A percentile compares a stretch with the other conserved stretches of the same genome.
phyloP scores from a whole-genome alignment of 30 jellyfish, hydroid and myxozoan species.

The Turritopsis rubra region DNA sequence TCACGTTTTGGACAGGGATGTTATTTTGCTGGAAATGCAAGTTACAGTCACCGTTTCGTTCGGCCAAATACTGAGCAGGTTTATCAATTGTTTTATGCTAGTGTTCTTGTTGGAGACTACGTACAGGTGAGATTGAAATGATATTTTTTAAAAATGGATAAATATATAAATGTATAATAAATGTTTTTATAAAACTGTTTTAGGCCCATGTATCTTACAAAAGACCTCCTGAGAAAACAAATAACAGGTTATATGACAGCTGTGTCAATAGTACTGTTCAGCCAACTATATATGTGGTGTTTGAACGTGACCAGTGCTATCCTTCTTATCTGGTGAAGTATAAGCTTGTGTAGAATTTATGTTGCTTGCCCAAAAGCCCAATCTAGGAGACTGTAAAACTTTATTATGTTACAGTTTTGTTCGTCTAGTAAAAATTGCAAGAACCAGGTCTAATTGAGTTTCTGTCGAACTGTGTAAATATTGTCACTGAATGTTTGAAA shows the following conservation, averaged over 20 bases:
- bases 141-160: not conserved
- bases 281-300: not conserved
- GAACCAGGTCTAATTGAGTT: no score
- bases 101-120: not conserved
- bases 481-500: no score
- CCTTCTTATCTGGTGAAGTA: not conserved
- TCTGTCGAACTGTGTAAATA: no score
- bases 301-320: not conserved
- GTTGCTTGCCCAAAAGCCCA: not conserved
- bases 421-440: no score
- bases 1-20: not conserved
- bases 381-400: not conserved
- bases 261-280: not conserved
- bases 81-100: not conserved
- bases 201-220: not conserved
- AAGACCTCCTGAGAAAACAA: slow-evolving; percentile 11
- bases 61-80: not conserved
- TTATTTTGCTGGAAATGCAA: not conserved
- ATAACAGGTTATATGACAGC: not conserved
- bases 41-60: not conserved
- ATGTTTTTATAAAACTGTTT: not conserved
- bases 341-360: not conserved
- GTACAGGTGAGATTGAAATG: not conserved
- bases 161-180: no score
- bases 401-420: not conserved